Evolutionary conservation across 2,888 invertebrate species (phyloP).

Genomic region (Eurytoma californica): DNA sequence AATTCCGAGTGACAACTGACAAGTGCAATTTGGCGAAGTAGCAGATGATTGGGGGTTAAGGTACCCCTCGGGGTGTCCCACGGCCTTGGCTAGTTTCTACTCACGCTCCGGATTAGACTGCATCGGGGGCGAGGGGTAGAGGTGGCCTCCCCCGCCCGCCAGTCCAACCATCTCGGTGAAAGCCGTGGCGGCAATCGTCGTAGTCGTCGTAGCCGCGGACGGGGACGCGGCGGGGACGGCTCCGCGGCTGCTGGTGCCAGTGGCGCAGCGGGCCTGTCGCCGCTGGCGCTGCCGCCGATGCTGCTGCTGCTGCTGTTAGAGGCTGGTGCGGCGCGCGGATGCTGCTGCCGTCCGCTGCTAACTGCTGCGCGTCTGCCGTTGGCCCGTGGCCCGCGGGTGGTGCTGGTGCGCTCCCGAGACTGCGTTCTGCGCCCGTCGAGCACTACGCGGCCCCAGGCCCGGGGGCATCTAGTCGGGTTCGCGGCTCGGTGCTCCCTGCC

Average conservation of each 20-base stretch:
- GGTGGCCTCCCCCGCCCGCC: conserved; percentile 78
- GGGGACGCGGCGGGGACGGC: conserved; percentile 1
- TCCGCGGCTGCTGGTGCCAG: conserved; percentile 5
- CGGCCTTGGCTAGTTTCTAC: conserved; percentile 60
- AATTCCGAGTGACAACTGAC: no score
- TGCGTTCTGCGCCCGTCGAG: conserved; percentile 58
- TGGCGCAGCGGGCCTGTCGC: neutral
- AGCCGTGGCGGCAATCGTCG: conserved; percentile 72
- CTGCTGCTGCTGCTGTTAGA: conserved; percentile 4
- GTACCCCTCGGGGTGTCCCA: no score
- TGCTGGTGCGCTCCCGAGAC: conserved; percentile 54
- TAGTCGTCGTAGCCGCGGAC: conserved; percentile 43
- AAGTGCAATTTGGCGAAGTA: no score
- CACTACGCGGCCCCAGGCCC: conserved; percentile 62
- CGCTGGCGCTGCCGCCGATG: conserved; percentile 12
- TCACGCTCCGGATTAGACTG: conserved; percentile 79
- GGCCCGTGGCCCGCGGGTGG: neutral
- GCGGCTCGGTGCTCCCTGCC: neutral
- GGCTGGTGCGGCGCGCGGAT: neutral
- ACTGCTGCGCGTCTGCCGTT: neutral
- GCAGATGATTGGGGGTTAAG: no score
- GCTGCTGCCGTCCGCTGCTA: neutral
- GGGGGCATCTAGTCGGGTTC: conserved; percentile 66
- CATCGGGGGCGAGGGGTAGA: conserved; percentile 78
- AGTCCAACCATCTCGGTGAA: conserved; percentile 79